These are phyloP conservation scores for Nothocercus julius DNA, from an alignment of 2,113 vertebrate species.

Conservation along the genomic window DNA sequence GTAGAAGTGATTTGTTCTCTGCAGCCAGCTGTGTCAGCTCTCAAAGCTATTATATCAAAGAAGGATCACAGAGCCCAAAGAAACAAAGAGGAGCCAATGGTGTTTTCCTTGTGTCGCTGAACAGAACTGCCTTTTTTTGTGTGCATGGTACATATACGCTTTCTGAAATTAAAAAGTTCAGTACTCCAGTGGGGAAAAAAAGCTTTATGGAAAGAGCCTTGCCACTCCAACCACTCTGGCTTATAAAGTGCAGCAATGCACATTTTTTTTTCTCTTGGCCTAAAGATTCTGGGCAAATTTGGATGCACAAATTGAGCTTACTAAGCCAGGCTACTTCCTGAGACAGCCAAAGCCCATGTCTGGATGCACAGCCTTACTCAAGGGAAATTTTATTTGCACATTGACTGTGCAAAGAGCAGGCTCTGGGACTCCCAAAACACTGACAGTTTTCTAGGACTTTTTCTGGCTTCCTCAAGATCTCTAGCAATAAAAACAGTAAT, in stretches of 20 bases:
- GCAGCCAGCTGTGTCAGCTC: background rate
- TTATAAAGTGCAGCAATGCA: background rate
- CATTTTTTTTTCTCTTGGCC: background rate
- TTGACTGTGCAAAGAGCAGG: background rate
- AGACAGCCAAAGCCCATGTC: background rate
- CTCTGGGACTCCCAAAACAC: background rate
- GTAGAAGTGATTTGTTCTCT: background rate
- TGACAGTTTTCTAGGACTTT: background rate
- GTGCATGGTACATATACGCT: fast-evolving
- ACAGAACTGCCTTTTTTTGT: background rate
- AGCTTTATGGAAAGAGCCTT: background rate
- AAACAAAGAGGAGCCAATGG: background rate
- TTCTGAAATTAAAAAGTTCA: background rate
- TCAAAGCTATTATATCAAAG: background rate
- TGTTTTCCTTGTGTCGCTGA: background rate
- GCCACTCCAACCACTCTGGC: background rate
- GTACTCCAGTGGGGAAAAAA: background rate
- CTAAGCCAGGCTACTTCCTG: background rate
- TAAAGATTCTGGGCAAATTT: background rate
- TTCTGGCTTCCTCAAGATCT: background rate
- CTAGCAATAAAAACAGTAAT: background rate
- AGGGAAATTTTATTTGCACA: fast-evolving
- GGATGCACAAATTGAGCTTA: background rate
- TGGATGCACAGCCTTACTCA: too few relatives aligned
- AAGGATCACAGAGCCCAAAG: background rate